Percentiles rank a stretch among this genome's conserved stretches.
Evolutionary conservation across 2,888 invertebrate genomes (phyloP).

Genomic region (Stenodema calcarata): DNA sequence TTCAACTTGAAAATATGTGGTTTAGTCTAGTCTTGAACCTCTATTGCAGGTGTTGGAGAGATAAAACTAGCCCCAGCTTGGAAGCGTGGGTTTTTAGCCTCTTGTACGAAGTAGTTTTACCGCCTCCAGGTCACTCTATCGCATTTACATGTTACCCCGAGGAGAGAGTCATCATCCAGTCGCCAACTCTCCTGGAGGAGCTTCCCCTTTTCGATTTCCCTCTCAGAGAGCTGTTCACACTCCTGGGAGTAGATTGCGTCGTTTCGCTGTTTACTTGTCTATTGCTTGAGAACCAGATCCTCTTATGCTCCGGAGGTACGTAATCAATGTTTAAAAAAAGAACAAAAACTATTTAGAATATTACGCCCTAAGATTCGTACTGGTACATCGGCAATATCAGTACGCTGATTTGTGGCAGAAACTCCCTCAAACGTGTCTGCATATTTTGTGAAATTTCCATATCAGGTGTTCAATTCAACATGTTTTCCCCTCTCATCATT

Average conservation of each 20-base stretch:
- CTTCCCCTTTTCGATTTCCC: conserved; percentile 94
- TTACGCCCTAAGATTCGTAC: too few species aligned
- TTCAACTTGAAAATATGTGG: too few species aligned
- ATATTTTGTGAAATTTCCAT: neutral
- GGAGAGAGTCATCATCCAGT: conserved; percentile 69
- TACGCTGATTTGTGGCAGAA: too few species aligned
- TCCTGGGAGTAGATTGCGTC: conserved; percentile 90
- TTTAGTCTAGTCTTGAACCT: too few species aligned
- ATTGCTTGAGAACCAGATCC: conserved; percentile 93
- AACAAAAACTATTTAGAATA: too few species aligned
- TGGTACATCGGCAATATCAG: too few species aligned
- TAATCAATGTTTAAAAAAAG: neutral
- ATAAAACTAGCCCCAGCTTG: conserved; percentile 73
- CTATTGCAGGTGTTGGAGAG: conserved; percentile 56
- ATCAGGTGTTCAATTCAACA: too few species aligned
- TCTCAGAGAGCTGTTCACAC: conserved; percentile 83
- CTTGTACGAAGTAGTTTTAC: conserved; percentile 90
- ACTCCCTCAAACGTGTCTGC: too few species aligned
- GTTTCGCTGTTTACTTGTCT: conserved; percentile 94
- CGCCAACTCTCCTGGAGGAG: conserved; percentile 80
- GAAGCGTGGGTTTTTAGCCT: conserved; percentile 96
- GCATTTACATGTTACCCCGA: conserved; percentile 58
- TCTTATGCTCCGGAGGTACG: conserved; percentile 88
- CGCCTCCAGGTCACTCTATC: conserved; percentile 86
- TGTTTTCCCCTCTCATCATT: too few species aligned